Percentiles rank a stretch among this genome's conserved stretches.
phyloP scores from a whole-genome alignment of 2,797 vertebrate species.

The Poliocrania exsul region DNA sequence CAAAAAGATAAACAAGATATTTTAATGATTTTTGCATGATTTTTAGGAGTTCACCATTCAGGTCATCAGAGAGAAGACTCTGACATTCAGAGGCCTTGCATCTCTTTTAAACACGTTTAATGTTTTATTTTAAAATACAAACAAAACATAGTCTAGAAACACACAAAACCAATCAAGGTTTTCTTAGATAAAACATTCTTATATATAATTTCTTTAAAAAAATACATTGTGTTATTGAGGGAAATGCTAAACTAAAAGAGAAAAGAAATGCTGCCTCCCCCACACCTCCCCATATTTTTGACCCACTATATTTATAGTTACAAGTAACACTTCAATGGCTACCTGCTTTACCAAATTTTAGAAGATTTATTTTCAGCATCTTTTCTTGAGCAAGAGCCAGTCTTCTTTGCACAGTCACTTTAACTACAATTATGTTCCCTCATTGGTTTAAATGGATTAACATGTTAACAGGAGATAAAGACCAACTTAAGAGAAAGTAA shows the following conservation, averaged over 20 bases:
- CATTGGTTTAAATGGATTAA: background rate
- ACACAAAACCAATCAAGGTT: background rate
- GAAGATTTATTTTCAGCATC: background rate
- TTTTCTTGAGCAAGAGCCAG: background rate
- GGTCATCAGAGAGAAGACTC: background rate
- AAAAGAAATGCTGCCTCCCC: rapidly evolving
- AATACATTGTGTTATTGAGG: background rate
- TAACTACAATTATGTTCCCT: background rate
- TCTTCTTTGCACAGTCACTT: background rate
- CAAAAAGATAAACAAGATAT: background rate
- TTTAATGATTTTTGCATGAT: background rate
- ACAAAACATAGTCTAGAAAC: background rate
- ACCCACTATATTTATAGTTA: background rate
- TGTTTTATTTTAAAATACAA: background rate
- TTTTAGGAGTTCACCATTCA: background rate
- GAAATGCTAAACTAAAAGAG: background rate
- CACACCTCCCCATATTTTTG: background rate
- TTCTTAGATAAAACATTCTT: background rate
- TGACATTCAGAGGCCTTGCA: background rate
- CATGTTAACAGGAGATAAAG: background rate
- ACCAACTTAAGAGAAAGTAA: background rate
- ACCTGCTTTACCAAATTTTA: background rate
- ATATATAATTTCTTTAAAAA: background rate
- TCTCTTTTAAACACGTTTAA: background rate
- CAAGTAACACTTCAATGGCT: background rate